phyloP scores from a whole-genome alignment of 2,888 invertebrate species.

The Brenthis hecate region DNA sequence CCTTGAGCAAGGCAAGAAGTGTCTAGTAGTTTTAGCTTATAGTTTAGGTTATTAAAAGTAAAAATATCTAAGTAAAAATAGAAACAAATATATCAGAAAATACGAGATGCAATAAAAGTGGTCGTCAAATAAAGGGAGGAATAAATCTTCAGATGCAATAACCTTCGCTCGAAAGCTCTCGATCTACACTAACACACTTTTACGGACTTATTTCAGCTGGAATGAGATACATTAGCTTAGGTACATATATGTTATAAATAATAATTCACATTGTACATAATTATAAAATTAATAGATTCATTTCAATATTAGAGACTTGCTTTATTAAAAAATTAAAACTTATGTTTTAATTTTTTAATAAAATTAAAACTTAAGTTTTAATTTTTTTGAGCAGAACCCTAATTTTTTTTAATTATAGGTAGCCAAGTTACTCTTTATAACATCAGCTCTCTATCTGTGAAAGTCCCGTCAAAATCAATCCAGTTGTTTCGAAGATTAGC shows the following conservation, averaged over 20 bases:
- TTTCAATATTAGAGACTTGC: neutral
- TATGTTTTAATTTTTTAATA: too few species aligned
- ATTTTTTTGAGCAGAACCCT: too few species aligned
- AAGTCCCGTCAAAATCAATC: too few species aligned
- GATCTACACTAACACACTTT: constrained; percentile 19
- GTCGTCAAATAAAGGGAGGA: constrained; percentile 19
- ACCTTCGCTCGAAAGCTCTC: constrained; percentile 14
- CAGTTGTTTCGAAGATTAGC: too few species aligned
- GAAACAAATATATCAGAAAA: constrained; percentile 9
- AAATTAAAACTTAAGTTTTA: too few species aligned
- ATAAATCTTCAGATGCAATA: constrained; percentile 23
- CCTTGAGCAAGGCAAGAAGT: too few species aligned
- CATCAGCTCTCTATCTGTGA: too few species aligned
- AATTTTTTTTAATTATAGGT: too few species aligned
- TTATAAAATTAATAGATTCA: neutral
- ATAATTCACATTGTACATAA: neutral
- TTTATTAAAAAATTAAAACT: too few species aligned
- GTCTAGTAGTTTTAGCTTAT: too few species aligned
- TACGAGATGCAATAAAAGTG: constrained; percentile 15
- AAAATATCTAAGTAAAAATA: neutral
- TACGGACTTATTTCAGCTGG: constrained; percentile 9
- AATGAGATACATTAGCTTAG: constrained; percentile 5
- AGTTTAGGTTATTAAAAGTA: too few species aligned
- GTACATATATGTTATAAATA: neutral
- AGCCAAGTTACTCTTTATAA: too few species aligned